Evolutionary conservation across 2,113 vertebrate genomes (phyloP), one percentile per base, ranked within the genome.

Genomic region (Coryphaenoides rupestris): DNA sequence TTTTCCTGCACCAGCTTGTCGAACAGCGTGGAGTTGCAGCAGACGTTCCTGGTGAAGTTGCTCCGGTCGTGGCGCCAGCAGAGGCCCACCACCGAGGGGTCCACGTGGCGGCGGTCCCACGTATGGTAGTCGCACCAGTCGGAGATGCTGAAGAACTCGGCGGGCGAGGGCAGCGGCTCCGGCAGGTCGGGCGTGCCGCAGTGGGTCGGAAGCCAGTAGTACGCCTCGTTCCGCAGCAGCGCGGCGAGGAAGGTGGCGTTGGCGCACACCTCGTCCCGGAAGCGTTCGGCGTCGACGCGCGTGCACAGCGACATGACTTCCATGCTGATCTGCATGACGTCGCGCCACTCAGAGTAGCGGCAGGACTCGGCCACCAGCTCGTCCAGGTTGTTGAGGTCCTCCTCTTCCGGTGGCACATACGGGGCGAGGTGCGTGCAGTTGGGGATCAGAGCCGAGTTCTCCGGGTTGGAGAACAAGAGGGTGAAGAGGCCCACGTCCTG

Each of bases 31-130:
- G 47, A 3, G 14, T 86, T 76, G 66, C 87, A 89, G 78, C 91
- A 93, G 16, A 93, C 85, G 1, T 88, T 86, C 26, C 80, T 72
- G 59, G 76, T 72, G 73, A 93, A 93, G 52, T 63, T 64, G 1
- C 22, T 17, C 69, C 82, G 74, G 66, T 93, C 89, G 0, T 78
- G 21, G 45, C 80, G 80, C 91, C 90, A 91, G 17, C 91, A 93
- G 24, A 91, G 69, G 3, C 75, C 89, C 0, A 93, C 75, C 50
- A 93, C 82, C 1, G 89, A 87, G 0, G 81, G 73, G 55, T 91
- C 89, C 70, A 92, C 82, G 2, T 23, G 14, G 7, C 53, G 56
- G 15, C 73, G 17, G 1, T 7, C 65, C 90, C 91, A 93, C 1
- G 56, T 62, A 5, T 67, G 17, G 73, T 92, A 93, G 73, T 85